These are phyloP conservation scores for Cyphomyrus discorhynchus DNA, from an alignment of 2,113 vertebrate species.

Conservation along the genomic window DNA sequence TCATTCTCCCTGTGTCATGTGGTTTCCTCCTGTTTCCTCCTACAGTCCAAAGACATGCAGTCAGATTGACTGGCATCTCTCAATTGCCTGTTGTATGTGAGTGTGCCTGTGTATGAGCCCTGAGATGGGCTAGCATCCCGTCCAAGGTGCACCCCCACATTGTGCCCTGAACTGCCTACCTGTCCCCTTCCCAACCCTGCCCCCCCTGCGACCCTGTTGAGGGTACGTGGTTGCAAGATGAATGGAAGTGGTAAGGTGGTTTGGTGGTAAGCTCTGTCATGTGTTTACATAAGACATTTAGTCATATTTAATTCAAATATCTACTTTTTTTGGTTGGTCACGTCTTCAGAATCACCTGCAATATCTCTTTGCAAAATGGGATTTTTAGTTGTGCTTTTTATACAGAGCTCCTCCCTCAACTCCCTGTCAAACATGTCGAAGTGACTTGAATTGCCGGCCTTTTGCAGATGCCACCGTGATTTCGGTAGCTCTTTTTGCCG, in stretches of 20 bases:
- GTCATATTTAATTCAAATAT: background rate
- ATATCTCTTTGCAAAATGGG: background rate
- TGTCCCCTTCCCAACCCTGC: background rate
- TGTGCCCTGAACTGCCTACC: background rate
- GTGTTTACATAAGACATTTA: background rate
- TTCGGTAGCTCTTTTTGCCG: background rate
- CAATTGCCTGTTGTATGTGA: background rate
- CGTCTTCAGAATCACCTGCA: background rate
- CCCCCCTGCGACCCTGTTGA: background rate
- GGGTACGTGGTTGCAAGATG: background rate
- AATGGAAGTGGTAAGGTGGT: background rate
- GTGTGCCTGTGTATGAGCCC: background rate
- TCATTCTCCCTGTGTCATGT: background rate
- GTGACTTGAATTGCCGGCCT: background rate
- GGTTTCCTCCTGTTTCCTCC: background rate
- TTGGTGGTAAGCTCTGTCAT: background rate
- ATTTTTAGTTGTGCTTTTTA: background rate
- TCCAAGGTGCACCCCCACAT: background rate
- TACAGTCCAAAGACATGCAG: background rate
- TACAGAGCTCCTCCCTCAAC: background rate
- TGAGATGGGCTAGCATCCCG: background rate
- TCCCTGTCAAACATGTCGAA: background rate
- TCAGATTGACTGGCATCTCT: background rate
- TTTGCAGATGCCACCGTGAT: background rate
- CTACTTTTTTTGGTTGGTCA: background rate